Conservation (phyloP, 2,888 invertebrate species). For the Ophion slaviceki region DNA sequence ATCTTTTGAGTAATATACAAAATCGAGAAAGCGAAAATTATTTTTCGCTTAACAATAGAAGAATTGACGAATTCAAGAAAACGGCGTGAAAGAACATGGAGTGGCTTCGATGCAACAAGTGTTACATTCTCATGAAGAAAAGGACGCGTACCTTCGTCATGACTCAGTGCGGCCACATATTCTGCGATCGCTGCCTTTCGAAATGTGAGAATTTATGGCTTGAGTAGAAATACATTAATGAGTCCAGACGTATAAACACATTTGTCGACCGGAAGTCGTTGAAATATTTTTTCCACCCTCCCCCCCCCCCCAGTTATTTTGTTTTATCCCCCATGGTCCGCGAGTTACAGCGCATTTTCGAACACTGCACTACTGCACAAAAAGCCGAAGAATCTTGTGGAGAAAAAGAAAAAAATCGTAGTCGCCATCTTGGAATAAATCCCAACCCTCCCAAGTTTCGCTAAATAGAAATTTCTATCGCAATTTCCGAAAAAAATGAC, state of each 20-base stretch:
- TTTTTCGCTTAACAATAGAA: neutral
- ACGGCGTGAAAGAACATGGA: conserved; percentile 42
- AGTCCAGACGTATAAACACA: neutral
- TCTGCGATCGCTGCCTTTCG: conserved; percentile 29
- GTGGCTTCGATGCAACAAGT: conserved; percentile 57
- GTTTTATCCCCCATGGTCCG: too few relatives aligned
- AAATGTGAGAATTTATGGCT: conserved; percentile 7
- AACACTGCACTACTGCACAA: too few relatives aligned
- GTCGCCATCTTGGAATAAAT: too few relatives aligned
- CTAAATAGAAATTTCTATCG: too few relatives aligned
- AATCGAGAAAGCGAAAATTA: neutral
- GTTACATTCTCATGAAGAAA: conserved; percentile 19
- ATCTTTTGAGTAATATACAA: neutral
- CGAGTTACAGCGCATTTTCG: too few relatives aligned
- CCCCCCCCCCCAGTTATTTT: too few relatives aligned
- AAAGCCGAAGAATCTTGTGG: too few relatives aligned
- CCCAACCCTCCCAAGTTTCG: too few relatives aligned
- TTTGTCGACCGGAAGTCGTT: neutral
- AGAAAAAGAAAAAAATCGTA: too few relatives aligned
- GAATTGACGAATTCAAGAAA: neutral
- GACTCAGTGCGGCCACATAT: conserved; percentile 57
- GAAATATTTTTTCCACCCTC: neutral
- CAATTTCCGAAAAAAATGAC: too few relatives aligned
- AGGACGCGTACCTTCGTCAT: conserved; percentile 27
- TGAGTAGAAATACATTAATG: neutral